A percentile compares a stretch with the other conserved stretches of the same genome.
Conservation (phyloP, 2,113 vertebrate species). For the Micromys minutus region DNA sequence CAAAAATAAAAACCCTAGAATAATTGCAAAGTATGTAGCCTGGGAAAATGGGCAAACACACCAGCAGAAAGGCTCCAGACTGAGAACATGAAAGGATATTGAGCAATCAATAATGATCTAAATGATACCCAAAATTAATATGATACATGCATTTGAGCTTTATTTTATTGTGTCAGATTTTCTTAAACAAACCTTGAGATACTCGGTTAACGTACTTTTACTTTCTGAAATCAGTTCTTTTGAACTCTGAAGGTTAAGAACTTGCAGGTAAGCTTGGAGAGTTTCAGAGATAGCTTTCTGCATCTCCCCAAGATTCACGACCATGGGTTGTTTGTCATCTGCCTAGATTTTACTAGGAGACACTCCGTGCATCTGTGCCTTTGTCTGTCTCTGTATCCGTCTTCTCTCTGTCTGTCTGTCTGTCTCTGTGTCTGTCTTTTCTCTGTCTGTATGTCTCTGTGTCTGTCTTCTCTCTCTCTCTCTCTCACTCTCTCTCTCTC, state of each 20-base stretch:
- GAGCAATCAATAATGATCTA: background rate
- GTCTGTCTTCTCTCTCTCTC: too few species aligned
- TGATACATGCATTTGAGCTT: background rate
- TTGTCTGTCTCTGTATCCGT: background rate
- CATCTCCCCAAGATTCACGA: background rate
- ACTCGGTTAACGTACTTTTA: background rate
- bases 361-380: too few species aligned
- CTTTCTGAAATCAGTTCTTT: background rate
- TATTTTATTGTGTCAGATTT: background rate
- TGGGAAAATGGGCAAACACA: background rate
- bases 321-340: background rate
- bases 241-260: background rate
- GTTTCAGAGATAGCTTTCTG: background rate
- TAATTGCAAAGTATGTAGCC: background rate
- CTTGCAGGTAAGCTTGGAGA: background rate
- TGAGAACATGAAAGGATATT: too few species aligned
- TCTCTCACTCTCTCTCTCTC: background rate
- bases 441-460: background rate
- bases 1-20: background rate
- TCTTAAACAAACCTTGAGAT: background rate
- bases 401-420: background rate
- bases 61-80: too few species aligned
- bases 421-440: too few species aligned
- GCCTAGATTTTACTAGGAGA: background rate
- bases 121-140: background rate